Base-by-base conservation (phyloP, 2,113 vertebrate genomes). In the Sminthopsis crassicaudata region DNA sequence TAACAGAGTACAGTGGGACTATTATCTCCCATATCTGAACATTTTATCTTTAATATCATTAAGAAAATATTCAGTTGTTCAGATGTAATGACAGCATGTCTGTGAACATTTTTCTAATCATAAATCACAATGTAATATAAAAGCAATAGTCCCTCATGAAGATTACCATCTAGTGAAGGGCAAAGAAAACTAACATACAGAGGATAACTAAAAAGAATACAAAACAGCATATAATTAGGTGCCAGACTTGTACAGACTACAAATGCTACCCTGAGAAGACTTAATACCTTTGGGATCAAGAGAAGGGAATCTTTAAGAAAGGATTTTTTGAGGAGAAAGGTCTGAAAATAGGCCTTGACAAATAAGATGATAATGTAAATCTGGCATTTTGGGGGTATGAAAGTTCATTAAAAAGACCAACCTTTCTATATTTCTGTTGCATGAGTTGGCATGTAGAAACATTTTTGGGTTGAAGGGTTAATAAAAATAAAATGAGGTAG, bases 351-450 rank as follows among this genome's bases (percentile, higher is more conserved):
- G 8, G 6, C 36, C 60, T 76, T 76, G 60, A n/a, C 36, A n/a
- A 76, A 36, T 3, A 8, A 25, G 23, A 46, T 10, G 76, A 60
- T 50, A 96, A 50, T 51, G 48, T 26, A 60, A 90, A 55, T 23
- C 42, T 90, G 92, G 42, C 93, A 84, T 91, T 97, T 95, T 96
- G 93, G 95, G 94, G 93, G 91, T 76, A 91, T 94, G 93, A 36
- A 76, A n/a, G 36, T 91, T 95, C 76, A 0, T 0, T 96, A 60
- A 42, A 50, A 76, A 91, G 96, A 90, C 90, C 67, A 95, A 12
- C 55, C 8, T 96, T 88, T 26, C 52, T 97, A 92, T 89, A 91
- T 27, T 90, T 24, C 57, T 24, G 16, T 76, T 96, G 94, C 76
- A 55, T 93, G 89, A 42, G 89, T 60, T 93, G 90, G 92, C 57